Evolutionary conservation across 2,888 invertebrate species (phyloP).

Genomic region (Lycocerus yunnanus): DNA sequence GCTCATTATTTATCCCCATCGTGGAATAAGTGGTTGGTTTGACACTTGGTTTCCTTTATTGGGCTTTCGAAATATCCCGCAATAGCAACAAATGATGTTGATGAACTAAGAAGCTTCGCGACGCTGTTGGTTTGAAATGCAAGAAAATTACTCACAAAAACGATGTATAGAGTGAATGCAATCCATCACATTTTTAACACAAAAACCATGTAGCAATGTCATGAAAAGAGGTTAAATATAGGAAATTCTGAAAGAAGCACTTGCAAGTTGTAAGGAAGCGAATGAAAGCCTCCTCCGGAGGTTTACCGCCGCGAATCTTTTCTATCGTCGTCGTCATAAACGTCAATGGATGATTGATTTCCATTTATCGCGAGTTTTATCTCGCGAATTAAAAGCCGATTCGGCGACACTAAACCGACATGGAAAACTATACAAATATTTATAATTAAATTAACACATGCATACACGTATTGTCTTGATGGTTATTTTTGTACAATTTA

Average conservation of each 20-base stretch:
- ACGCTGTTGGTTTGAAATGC: not conserved
- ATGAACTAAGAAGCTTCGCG: not conserved
- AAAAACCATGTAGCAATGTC: not conserved
- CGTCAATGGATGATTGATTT: not conserved
- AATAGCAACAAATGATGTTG: not conserved
- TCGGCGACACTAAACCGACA: not conserved
- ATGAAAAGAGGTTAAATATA: not conserved
- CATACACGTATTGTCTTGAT: conserved; percentile 15
- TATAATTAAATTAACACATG: conserved; percentile 20
- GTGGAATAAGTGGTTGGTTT: not conserved
- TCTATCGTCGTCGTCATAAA: not conserved
- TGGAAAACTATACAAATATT: conserved; percentile 19
- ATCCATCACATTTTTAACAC: not conserved
- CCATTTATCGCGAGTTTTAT: not conserved
- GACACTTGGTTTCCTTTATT: not conserved
- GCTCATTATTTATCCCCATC: not conserved
- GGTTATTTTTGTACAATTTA: conserved; percentile 33
- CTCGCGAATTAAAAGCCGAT: not conserved
- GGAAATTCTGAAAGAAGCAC: not conserved
- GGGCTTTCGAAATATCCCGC: not conserved
- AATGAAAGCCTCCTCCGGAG: not conserved
- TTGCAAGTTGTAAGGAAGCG: not conserved
- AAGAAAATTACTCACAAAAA: not conserved
- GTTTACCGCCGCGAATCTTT: not conserved
- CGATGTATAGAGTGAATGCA: not conserved